Percentiles rank a stretch among this genome's conserved stretches.
Evolutionary conservation across 2,888 invertebrate genomes (phyloP).

Genomic region (Hedychridium roseum): DNA sequence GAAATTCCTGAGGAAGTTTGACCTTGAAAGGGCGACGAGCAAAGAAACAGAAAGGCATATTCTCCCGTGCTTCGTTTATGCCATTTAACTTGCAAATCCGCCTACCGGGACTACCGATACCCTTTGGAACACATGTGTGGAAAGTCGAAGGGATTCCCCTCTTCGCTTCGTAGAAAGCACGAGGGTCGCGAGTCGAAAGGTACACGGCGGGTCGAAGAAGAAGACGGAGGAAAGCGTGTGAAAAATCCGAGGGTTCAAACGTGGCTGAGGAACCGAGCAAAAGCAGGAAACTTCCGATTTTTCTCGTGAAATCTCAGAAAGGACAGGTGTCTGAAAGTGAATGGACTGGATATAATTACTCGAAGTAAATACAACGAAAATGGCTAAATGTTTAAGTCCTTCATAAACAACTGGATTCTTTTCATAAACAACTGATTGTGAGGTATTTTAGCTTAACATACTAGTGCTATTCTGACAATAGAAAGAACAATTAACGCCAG

Average conservation of each 20-base stretch:
- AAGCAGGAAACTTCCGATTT: conserved; percentile 33
- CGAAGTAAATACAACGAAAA: too few relatives aligned
- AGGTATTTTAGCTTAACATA: too few relatives aligned
- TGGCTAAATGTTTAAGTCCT: too few relatives aligned
- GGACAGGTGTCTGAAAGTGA: too few relatives aligned
- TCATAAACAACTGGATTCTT: too few relatives aligned
- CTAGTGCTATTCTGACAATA: too few relatives aligned
- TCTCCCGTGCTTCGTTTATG: conserved; percentile 46
- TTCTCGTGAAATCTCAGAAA: conserved; percentile 6
- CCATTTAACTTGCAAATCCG: conserved; percentile 59
- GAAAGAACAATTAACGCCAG: too few relatives aligned
- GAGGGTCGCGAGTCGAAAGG: conserved; percentile 9
- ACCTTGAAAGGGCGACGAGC: conserved; percentile 8
- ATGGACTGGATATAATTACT: too few relatives aligned
- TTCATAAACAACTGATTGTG: too few relatives aligned
- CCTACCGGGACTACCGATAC: conserved; percentile 43
- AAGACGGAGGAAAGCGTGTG: conserved; percentile 36
- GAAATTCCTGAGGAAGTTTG: conserved; percentile 6
- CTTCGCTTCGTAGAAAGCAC: conserved; percentile 24
- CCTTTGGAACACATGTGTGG: conserved; percentile 45
- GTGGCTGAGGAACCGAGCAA: conserved; percentile 27
- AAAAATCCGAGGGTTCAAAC: conserved; percentile 48
- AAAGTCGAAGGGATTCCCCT: conserved; percentile 37
- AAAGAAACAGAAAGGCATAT: conserved; percentile 31
- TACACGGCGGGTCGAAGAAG: conserved; percentile 13